Base-by-base conservation (phyloP, 2,113 vertebrate species). In the Serinus canaria region DNA sequence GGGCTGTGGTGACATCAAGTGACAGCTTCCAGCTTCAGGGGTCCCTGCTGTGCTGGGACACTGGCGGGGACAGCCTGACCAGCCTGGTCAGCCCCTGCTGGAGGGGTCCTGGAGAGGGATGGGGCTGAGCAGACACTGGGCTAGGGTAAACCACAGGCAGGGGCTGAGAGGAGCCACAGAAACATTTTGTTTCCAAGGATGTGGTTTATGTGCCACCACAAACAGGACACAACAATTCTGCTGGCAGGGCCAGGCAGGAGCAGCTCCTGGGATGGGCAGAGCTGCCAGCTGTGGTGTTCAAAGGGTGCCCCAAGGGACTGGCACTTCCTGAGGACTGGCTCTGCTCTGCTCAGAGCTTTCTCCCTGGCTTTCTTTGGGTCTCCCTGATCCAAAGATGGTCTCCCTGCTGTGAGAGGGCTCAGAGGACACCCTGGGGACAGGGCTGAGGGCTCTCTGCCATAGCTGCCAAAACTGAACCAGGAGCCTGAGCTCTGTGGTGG, bases 181-280 rank as follows among this genome's bases (percentile, higher is more conserved):
- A 64, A 25, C 2, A 3, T 0, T 2, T 24, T 55, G 47, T 2
- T 59, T 16, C 56, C 39, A 23, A 43, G 60, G 68, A 22, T 4
- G 47, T 9, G 78, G 24, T 67, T 67, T 23, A 4, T 41, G 64
- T n/a, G n/a, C 25, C 10, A 2, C 43, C 81, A 49, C 3, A 2
- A 58, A 19, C 0, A 0, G 44, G 27, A 64, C 0, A 2, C 20
- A 59, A 37, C 4, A 1, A 3, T 63, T 50, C 39, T 50, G 79
- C 41, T 30, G 72, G 39, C 3, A 2, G 62, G 79, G 56, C n/a
- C 30, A 15, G 69, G 50, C 72, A 58, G 81, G 67, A 79, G 83
- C 63, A 35, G 56, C 2, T 9, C 1, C 33, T 4, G 6, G 22
- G 47, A 6, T 0, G 46, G 70, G 46, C 88, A 60, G 69, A 0